Base-by-base conservation (phyloP, 2,113 vertebrate species). In the Carassius gibelio region DNA sequence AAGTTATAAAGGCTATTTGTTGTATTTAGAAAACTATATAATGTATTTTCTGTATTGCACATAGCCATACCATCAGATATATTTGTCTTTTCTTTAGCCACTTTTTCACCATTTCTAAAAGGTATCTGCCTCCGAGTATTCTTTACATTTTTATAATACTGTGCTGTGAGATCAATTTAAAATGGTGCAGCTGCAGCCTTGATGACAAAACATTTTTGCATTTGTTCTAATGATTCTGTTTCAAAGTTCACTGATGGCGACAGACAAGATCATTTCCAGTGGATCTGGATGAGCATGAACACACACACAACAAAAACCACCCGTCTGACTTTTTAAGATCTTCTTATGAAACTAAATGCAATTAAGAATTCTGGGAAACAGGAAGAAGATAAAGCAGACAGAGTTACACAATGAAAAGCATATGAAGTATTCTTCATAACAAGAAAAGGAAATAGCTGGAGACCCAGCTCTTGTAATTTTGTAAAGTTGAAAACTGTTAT, bases 41-140 rank as follows among this genome's bases (percentile, higher is more conserved):
- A 91, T 88, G 90, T 92, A 69, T 90, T 92, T 92, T 93, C 90
- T 93, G 90, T 98, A 99, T 99, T 99, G 98, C 98, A 99, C 98
- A 95, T 96, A 95, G 92, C 96, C 94, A 93, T 91, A 91, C 94
- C 87, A 93, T 95, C 94, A 95, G 93, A 93, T 90, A 84, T 48
- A 61, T 79, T 85, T 80, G 57, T 21, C 57, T 61, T 76, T 95
- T 96, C 93, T 92, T 90, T 89, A 91, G 92, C 89, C 89, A 77
- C 88, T 90, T 38, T 82, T 94, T 90, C 59, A 36, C 48, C 38
- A 45, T 30, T 75, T 81, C 87, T 64, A 42, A 79, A 64, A 48
- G 21, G 38, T 76, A 83, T 85, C 59, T 77, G 77, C 71, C 36
- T 84, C 30, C 21, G 75, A 52, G 78, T 77, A 83, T 74, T 80